Evolutionary conservation across 1,140 invertebrate genomes (phyloP).

Genomic region (Drosophila lowei): DNA sequence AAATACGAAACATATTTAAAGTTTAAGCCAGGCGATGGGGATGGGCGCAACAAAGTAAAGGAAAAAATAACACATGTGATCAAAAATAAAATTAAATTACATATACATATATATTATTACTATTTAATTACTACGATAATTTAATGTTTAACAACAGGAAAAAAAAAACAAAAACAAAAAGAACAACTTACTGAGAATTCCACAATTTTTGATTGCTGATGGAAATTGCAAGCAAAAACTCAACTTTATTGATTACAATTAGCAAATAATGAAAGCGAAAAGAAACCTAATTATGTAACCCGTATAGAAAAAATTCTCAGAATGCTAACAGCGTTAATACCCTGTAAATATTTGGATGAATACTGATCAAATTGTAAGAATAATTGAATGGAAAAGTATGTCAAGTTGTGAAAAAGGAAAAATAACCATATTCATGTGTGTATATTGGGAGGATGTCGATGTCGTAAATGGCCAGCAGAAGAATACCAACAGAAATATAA

Average conservation of each 20-base stretch:
- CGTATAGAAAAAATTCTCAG: conserved; percentile 41
- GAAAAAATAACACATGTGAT: conserved; percentile 72
- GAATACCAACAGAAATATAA: conserved; percentile 42
- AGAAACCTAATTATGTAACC: conserved; percentile 51
- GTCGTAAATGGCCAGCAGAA: conserved; percentile 60
- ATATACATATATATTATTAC: conserved; percentile 51
- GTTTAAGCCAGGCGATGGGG: conserved; percentile 15
- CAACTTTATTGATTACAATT: conserved; percentile 53
- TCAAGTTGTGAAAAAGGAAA: conserved; percentile 55
- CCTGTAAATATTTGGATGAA: conserved; percentile 72
- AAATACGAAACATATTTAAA: conserved; percentile 43
- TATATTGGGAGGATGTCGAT: conserved; percentile 36
- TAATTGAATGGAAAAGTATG: conserved; percentile 48
- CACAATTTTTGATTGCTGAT: conserved; percentile 52
- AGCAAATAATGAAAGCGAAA: conserved; percentile 40
- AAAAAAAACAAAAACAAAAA: conserved; percentile 13
- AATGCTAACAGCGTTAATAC: conserved; percentile 15
- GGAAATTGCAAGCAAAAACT: conserved; percentile 43
- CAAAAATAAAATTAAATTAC: conserved; percentile 75
- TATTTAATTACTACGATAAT: conserved; percentile 62
- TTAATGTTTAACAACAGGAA: conserved; percentile 51
- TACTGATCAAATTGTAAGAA: conserved; percentile 47
- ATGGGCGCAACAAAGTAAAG: conserved; percentile 40
- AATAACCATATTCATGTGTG: conserved; percentile 57
- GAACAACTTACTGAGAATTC: conserved; percentile 23